A percentile compares a stretch with the other conserved stretches of the same genome.
Conservation (phyloP, 2,888 invertebrate species). For the Cheilosia vulpina region DNA sequence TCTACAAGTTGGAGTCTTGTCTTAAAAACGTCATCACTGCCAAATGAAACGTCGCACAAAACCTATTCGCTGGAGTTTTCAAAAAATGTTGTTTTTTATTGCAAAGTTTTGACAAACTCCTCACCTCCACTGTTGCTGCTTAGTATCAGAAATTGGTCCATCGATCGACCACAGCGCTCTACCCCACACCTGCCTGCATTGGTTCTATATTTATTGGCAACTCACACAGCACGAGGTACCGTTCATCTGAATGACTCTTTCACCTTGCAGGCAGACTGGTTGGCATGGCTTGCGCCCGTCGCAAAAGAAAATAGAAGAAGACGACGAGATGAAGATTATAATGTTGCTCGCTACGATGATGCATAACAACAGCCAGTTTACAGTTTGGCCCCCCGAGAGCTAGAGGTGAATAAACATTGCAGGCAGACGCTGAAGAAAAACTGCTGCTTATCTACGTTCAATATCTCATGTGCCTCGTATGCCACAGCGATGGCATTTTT, state of each 20-base stretch:
- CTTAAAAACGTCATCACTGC: too few species aligned
- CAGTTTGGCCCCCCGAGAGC: slow-evolving; percentile 57
- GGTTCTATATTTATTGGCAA: slow-evolving; percentile 68
- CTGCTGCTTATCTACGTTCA: slow-evolving; percentile 51
- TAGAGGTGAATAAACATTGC: slow-evolving; percentile 39
- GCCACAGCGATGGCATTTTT: slow-evolving; percentile 56
- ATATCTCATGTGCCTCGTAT: slow-evolving; percentile 58
- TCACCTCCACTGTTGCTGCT: slow-evolving; percentile 7
- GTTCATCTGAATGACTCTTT: slow-evolving; percentile 73
- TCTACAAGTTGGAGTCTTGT: too few species aligned
- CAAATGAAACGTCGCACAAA: too few species aligned
- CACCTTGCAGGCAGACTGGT: slow-evolving; percentile 72
- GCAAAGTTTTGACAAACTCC: not conserved
- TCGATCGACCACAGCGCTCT: slow-evolving; percentile 30
- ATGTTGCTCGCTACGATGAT: slow-evolving; percentile 41
- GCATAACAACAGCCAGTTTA: slow-evolving; percentile 55
- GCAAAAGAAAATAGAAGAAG: slow-evolving; percentile 19
- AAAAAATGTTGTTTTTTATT: too few species aligned
- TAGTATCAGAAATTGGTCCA: slow-evolving; percentile 36
- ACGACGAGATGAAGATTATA: slow-evolving; percentile 55
- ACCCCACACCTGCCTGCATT: slow-evolving; percentile 49
- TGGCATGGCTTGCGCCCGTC: slow-evolving; percentile 36
- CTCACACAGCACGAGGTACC: slow-evolving; percentile 68
- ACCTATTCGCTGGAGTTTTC: too few species aligned
- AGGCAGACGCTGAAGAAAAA: slow-evolving; percentile 35